A percentile compares a stretch with the other conserved stretches of the same genome.
These are phyloP conservation scores for Papilio xuthus DNA, from an alignment of 1,140 invertebrate genomes.

Conservation along the genomic window DNA sequence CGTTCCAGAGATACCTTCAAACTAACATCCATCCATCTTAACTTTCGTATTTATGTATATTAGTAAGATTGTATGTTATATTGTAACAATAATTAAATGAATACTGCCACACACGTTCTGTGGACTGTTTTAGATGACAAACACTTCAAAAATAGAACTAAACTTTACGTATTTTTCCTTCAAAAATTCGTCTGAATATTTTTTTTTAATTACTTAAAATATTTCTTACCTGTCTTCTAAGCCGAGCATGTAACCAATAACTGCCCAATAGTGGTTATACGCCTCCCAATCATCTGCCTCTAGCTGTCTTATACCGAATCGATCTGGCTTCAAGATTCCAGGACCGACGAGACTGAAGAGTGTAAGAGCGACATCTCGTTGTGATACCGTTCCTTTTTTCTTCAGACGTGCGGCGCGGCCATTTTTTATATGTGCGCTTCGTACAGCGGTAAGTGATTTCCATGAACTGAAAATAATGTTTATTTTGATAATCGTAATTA, in stretches of 20 bases:
- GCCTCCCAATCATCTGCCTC: conserved; percentile 44
- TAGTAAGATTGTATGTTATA: too few species aligned
- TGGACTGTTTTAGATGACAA: too few species aligned
- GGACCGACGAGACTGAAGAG: conserved; percentile 42
- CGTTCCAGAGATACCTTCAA: too few species aligned
- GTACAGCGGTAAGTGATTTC: conserved; percentile 41
- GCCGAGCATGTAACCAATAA: conserved; percentile 44
- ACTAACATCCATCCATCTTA: too few species aligned
- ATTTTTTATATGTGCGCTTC: conserved; percentile 37
- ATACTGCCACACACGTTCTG: too few species aligned
- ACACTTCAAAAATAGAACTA: too few species aligned
- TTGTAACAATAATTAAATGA: too few species aligned
- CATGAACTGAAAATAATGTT: conserved; percentile 37
- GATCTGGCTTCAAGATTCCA: conserved; percentile 40
- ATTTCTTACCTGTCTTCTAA: conserved; percentile 45
- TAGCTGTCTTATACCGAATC: conserved; percentile 37
- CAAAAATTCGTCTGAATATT: too few species aligned
- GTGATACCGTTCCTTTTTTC: conserved; percentile 42
- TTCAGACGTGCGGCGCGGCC: conserved; percentile 36
- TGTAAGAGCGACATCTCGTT: conserved; percentile 44
- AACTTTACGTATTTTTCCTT: too few species aligned
- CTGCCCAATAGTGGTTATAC: conserved; percentile 47
- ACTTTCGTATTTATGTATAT: too few species aligned
- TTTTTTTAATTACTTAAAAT: too few species aligned
- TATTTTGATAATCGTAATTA: too few species aligned